Evolutionary conservation across 2,888 invertebrate genomes (phyloP), one percentile per base, ranked within the genome.

Genomic region (Scaptomyza caliginosa): DNA sequence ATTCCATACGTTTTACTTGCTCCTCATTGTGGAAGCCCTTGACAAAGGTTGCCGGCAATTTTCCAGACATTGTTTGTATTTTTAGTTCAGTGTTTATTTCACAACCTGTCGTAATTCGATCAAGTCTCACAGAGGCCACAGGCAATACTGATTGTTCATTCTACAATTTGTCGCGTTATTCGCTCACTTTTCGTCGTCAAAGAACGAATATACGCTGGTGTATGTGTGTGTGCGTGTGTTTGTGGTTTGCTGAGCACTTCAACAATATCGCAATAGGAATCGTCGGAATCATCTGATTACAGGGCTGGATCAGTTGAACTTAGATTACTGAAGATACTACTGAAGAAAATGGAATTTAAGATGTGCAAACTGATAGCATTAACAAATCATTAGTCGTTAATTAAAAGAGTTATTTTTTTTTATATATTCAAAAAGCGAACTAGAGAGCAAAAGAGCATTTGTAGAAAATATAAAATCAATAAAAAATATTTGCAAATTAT

Each of bases 1-100:
- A 97, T 85, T 93, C 93, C 96, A 97, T 96, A 77, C 93, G 92
- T 54, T 91, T 90, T 0, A 95, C 93, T 24, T 92, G 91, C 36
- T 92, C 91, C 74, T 93, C 92, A 90, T 94, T 92, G 81, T 95
- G 95, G 77, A 95, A 95, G 26, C 93, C 94, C 71, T 93, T 92
- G 0, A 94, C 93, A 79, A 92, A 95, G 1, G 95, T 95, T 59
- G 92, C 87, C n/a, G 94, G 94, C 13, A 82, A 56, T 48, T 1
- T 66, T 71, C 65, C 62, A 62, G 82, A 67, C 81, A 81, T 81
- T 36, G 52, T 24, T 23, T 28, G 7, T 45, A 34, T 43, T 36
- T 34, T 17, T 46, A 28, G n/a, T 0, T 19, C n/a, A 19, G 2
- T 10, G 19, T 30, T 30, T 48, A 39, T 57, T 62, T 42, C 38